Evolutionary conservation across 2,113 vertebrate species (phyloP).

Genomic region (Gorsachius goisagi): DNA sequence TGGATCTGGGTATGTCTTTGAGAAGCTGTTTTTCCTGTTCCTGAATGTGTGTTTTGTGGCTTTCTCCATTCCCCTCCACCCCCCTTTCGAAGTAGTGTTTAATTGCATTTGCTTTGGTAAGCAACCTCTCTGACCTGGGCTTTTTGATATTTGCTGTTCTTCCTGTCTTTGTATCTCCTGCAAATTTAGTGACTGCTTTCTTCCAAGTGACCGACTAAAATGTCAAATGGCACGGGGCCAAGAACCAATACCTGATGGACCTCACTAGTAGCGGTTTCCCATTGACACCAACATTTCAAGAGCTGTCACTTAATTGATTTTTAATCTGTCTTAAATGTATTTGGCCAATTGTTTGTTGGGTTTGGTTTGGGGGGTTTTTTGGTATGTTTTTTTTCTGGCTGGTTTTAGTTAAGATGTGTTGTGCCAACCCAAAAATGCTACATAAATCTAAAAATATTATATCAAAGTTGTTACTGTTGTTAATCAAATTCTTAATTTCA

Average conservation of each 20-base stretch:
- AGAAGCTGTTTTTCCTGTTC: constrained; percentile 17
- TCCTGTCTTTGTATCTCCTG: neutral
- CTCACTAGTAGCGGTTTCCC: neutral
- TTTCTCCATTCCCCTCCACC: neutral
- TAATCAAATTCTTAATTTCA: neutral
- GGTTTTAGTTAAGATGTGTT: neutral
- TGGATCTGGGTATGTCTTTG: neutral
- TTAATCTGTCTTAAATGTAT: neutral
- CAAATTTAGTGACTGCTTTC: neutral
- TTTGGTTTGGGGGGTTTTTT: no score
- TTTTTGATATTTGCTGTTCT: constrained; percentile 9
- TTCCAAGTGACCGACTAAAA: neutral
- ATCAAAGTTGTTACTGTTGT: neutral
- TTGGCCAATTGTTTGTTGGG: neutral
- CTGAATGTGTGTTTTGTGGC: neutral
- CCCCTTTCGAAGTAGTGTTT: neutral
- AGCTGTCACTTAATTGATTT: neutral
- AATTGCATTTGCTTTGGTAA: constrained; percentile 9
- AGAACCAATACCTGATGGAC: neutral
- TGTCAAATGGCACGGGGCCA: neutral
- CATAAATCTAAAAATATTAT: neutral
- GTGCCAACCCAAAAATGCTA: neutral
- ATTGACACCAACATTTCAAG: neutral
- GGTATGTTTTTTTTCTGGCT: neutral
- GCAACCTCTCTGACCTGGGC: neutral